Percentiles rank a stretch among this genome's conserved stretches.
Conservation (phyloP, 1,140 invertebrate species). For the Camponotus floridanus region DNA sequence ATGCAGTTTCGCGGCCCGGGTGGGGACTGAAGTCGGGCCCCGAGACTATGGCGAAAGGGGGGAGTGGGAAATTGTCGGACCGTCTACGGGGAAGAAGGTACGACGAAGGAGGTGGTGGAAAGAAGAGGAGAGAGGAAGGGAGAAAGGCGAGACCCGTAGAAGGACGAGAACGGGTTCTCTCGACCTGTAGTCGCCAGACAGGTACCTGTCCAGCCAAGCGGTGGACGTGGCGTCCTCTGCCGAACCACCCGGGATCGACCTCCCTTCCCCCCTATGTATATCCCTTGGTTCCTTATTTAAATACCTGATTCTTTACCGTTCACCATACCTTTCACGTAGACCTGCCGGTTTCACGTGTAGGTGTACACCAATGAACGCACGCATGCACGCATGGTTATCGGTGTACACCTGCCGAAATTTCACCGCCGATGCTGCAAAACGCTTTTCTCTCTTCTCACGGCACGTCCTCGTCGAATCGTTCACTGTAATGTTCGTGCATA, state of each 20-base stretch:
- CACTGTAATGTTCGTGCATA: background rate
- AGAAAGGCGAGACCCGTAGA: slow-evolving; percentile 41
- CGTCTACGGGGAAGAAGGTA: slow-evolving; percentile 45
- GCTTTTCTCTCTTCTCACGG: background rate
- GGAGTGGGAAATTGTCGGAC: slow-evolving; percentile 65
- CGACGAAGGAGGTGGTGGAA: background rate
- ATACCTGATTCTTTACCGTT: slow-evolving; percentile 79
- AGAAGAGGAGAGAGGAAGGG: slow-evolving; percentile 14
- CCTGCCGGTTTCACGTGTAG: background rate
- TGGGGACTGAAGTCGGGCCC: slow-evolving; percentile 73
- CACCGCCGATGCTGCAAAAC: slow-evolving; percentile 17
- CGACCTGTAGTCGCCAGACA: slow-evolving; percentile 56
- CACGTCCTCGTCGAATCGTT: background rate
- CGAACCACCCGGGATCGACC: slow-evolving; percentile 71
- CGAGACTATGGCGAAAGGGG: slow-evolving; percentile 48
- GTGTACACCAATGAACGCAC: background rate
- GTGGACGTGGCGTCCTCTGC: slow-evolving; percentile 80
- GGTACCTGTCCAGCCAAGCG: slow-evolving; percentile 64
- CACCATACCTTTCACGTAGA: slow-evolving; percentile 68
- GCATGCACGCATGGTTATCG: background rate
- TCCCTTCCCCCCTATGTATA: no score
- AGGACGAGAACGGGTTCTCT: slow-evolving; percentile 73
- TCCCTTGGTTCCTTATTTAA: slow-evolving; percentile 78
- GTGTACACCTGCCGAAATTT: slow-evolving; percentile 73
- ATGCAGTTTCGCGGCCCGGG: slow-evolving; percentile 72